Base-by-base conservation (phyloP, 2,113 vertebrate genomes). In the Probosciger aterrimus region DNA sequence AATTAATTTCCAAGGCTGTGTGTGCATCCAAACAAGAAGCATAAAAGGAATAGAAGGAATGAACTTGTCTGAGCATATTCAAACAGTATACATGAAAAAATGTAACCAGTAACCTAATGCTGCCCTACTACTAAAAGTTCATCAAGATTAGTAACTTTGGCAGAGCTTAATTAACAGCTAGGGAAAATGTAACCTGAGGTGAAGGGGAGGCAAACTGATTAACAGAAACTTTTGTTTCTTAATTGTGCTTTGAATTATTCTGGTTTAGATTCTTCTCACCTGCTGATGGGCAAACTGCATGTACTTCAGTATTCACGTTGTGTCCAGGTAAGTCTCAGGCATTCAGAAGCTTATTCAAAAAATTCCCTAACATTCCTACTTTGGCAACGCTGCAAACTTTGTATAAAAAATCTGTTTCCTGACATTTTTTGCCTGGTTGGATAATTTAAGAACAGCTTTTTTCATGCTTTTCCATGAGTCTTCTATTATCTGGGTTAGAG, bases 1-100 rank as follows among this genome's bases (percentile, higher is more conserved):
- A 96, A 97, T 96, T 96, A 96, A 96, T 94, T 96, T 96, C 60
- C 30, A 93, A 64, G 60, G 69, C 75, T 75, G 68, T 68, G 55
- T 60, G 50, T 75, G 94, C 79, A 90, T 96, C 89, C 92, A 94
- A 96, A 96, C 82, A 96, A 92, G 95, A 91, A 91, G 59, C 30
- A 88, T 80, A 92, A 93, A 86, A 90, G 24, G 60, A 86, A 86
- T 80, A 90, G 90, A 93, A 94, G 80, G n/a, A 93, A 83, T 81
- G 63, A 91, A 77, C 37, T 91, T 77, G 53, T 80, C 79, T 81
- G 63, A 94, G 23, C 1, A 1, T 55, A 79, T 77, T 92, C 55
- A 93, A 64, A 76, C 4, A 67, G 19, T 41, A 28, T 16, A n/a
- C 69, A 53, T 47, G 68, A 94, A 86, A 93, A 92, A 83, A 4